Evolutionary conservation across 1,140 invertebrate species (phyloP).

Genomic region (Drosophila obscura): DNA sequence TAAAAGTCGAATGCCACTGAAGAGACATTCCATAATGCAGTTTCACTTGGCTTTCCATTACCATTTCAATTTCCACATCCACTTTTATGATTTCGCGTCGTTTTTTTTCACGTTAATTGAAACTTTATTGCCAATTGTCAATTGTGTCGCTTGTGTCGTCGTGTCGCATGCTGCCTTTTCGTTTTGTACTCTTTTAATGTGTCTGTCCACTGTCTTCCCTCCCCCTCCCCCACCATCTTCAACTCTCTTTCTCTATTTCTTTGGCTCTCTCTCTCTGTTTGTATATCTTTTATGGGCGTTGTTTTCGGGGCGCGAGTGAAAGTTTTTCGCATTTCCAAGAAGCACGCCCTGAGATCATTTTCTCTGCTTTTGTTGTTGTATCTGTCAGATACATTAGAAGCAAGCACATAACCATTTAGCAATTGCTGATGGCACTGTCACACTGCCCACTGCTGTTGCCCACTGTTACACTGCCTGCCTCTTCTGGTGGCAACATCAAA

Average conservation of each 20-base stretch:
- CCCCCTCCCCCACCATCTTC: background rate
- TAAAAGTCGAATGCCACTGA: background rate
- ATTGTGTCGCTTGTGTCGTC: slow-evolving; percentile 43
- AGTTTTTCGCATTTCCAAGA: slow-evolving; percentile 69
- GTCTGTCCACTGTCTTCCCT: background rate
- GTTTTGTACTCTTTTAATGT: slow-evolving; percentile 20
- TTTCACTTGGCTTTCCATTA: slow-evolving; percentile 37
- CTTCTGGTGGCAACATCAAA: slow-evolving; percentile 41
- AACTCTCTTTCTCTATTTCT: no score
- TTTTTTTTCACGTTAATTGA: slow-evolving; percentile 67
- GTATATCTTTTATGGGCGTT: slow-evolving; percentile 62
- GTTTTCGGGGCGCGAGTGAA: slow-evolving; percentile 60
- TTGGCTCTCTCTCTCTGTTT: slow-evolving; percentile 6
- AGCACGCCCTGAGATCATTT: slow-evolving; percentile 30
- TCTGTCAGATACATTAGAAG: slow-evolving; percentile 50
- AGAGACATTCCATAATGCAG: background rate
- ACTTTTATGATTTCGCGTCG: slow-evolving; percentile 27
- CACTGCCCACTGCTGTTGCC: no score
- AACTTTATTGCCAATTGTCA: slow-evolving; percentile 74
- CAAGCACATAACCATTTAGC: slow-evolving; percentile 51
- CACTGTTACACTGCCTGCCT: slow-evolving; percentile 4
- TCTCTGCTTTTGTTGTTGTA: slow-evolving; percentile 7
- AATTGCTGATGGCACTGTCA: slow-evolving; percentile 1
- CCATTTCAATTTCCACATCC: slow-evolving; percentile 22
- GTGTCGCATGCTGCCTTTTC: background rate